phyloP scores from a whole-genome alignment of 2,888 invertebrate species.

The Zootermopsis nevadensis region DNA sequence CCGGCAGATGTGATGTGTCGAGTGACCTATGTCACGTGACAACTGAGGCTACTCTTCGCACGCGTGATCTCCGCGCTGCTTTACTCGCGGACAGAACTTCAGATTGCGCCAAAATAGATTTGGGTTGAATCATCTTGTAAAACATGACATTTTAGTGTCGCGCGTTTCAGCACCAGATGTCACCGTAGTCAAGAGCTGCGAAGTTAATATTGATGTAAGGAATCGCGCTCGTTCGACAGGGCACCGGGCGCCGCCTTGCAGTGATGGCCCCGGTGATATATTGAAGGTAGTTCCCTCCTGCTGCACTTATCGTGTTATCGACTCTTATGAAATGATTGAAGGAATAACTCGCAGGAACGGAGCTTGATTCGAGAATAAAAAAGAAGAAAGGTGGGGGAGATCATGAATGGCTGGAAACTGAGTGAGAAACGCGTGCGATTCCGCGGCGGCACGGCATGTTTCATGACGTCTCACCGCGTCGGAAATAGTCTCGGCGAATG shows the following conservation, averaged over 20 bases:
- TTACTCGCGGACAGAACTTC: too few relatives aligned
- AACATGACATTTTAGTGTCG: conserved; percentile 39
- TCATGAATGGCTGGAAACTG: neutral
- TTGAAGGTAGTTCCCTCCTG: neutral
- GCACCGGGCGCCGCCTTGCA: conserved; percentile 47
- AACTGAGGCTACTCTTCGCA: too few relatives aligned
- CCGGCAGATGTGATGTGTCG: too few relatives aligned
- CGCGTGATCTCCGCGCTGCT: too few relatives aligned
- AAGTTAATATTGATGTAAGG: conserved; percentile 29
- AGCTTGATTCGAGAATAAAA: neutral
- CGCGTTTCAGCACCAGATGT: conserved; percentile 42
- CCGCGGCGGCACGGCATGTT: too few relatives aligned
- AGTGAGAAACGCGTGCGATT: too few relatives aligned
- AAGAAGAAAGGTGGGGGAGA: neutral
- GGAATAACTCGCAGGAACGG: conserved; percentile 5
- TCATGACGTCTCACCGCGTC: too few relatives aligned
- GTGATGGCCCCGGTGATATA: conserved; percentile 39
- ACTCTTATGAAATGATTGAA: conserved; percentile 29
- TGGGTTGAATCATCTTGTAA: conserved; percentile 44
- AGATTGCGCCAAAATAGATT: too few relatives aligned
- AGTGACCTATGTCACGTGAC: too few relatives aligned
- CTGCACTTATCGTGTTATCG: neutral
- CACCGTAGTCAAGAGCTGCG: conserved; percentile 45
- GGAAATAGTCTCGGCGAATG: too few relatives aligned
- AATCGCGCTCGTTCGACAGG: neutral